These are phyloP conservation scores for Takifugu ocellatus DNA, from an alignment of 2,797 vertebrate species.

Conservation along the genomic window DNA sequence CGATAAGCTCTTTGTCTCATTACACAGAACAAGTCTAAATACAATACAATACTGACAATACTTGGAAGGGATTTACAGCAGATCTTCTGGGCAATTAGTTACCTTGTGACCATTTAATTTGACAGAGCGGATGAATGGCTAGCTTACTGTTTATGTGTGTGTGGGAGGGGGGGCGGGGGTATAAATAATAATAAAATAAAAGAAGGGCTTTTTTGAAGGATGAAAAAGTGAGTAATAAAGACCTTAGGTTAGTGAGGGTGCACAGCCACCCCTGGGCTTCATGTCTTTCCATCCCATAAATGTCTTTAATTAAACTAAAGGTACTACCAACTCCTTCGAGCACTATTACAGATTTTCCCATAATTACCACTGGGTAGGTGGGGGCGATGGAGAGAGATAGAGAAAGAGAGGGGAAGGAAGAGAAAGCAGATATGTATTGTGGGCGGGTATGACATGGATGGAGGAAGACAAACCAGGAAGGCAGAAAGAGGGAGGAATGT, in stretches of 20 bases:
- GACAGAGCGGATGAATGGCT: slow-evolving; percentile 35
- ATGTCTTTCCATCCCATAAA: slow-evolving; percentile 79
- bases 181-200: slow-evolving; percentile 23
- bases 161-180: slow-evolving; percentile 30
- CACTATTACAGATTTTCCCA: slow-evolving; percentile 73
- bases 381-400: slow-evolving; percentile 55
- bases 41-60: neutral
- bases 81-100: slow-evolving; percentile 27
- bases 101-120: slow-evolving; percentile 26
- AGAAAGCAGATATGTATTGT: slow-evolving; percentile 52
- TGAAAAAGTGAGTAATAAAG: slow-evolving; percentile 60
- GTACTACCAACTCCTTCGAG: slow-evolving; percentile 78
- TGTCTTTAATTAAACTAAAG: slow-evolving; percentile 83
- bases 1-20: slow-evolving; percentile 53
- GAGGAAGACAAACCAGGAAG: slow-evolving; percentile 13
- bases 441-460: slow-evolving; percentile 62
- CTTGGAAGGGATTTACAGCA: slow-evolving; percentile 12
- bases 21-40: slow-evolving; percentile 5
- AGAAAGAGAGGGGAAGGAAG: slow-evolving; percentile 25
- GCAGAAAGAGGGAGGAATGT: slow-evolving; percentile 26
- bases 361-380: slow-evolving; percentile 77
- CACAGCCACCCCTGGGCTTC: slow-evolving; percentile 65
- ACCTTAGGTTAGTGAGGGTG: slow-evolving; percentile 64
- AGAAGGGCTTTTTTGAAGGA: slow-evolving; percentile 40
- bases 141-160: slow-evolving; percentile 21